Percentiles rank a stretch among this genome's conserved stretches.
These are phyloP conservation scores for Pararge aegeria DNA, from an alignment of 1,140 invertebrate species.

Conservation along the genomic window DNA sequence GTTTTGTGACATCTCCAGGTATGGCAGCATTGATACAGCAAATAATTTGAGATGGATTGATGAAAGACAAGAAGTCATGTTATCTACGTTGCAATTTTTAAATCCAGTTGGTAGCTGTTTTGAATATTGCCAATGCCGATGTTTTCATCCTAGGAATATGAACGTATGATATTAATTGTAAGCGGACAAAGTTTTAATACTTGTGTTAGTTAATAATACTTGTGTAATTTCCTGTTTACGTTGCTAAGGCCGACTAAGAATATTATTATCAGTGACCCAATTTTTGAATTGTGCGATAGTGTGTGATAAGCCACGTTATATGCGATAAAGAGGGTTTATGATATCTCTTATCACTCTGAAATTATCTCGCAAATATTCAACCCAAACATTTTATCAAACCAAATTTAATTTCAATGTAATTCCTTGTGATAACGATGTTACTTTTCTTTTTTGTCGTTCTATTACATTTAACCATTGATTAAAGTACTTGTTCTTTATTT, in stretches of 20 bases:
- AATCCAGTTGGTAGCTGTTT: too few species aligned
- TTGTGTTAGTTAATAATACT: too few species aligned
- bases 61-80: too few species aligned
- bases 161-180: too few species aligned
- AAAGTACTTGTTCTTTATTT: too few species aligned
- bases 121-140: too few species aligned
- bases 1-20: too few species aligned
- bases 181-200: too few species aligned
- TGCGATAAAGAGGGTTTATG: conserved; percentile 6
- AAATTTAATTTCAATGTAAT: background rate
- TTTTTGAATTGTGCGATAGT: conserved; percentile 10
- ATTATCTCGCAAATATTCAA: conserved; percentile 6
- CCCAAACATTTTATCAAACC: background rate
- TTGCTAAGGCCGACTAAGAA: background rate
- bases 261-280: conserved; percentile 17
- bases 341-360: conserved; percentile 14
- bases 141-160: too few species aligned
- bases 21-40: too few species aligned
- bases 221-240: background rate
- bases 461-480: background rate
- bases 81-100: too few species aligned
- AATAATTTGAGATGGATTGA: too few species aligned
- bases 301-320: conserved; percentile 15
- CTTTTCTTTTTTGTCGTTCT: background rate
- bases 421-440: background rate